Base-by-base conservation (phyloP, 2,888 invertebrate genomes). In the Branchipolynoe longqiensis region DNA sequence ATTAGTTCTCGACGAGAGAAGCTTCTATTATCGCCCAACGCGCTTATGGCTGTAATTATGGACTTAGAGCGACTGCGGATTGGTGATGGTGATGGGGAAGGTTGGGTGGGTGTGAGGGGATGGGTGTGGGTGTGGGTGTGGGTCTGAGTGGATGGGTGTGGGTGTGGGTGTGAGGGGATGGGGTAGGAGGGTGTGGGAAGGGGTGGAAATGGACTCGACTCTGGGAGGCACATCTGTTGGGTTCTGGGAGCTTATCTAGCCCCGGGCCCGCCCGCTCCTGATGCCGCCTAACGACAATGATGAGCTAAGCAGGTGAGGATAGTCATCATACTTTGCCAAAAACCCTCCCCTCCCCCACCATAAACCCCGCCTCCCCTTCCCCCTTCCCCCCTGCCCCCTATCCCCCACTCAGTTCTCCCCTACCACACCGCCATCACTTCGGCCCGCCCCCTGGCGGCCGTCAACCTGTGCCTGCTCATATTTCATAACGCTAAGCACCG, bases 1-100 rank as follows among this genome's bases (percentile, higher is more conserved):
- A 78, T 78, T 78, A 78, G 1, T 48, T 33, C 48, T 18, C n/a
- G 28, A 78, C 12, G 6, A 41, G 78, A 78, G 48, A 33, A 41
- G 14, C 40, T 14, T 31, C 78, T 78, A 78, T 78, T 78, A 78
- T 54, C 78, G 78, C 48, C 31, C 78, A 54, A 2, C 31, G 3
- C 28, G 8, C 28, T 12, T n/a, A 8, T 12, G 28, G 48, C 31
- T 25, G 78, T 78, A 18, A 78, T 78, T 78, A 78, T 41, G 78
- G 78, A 28, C 48, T 78, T 78, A 78, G 40, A 8, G 28, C 62
- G 62, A 6, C 6, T 25, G 62, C 62, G 12, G 48, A 48, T 18
- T 8, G 8, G 8, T 48, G 8, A 12, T 12, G 48, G 18, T 48
- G 48, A n/a, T n/a, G n/a, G n/a, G n/a, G n/a, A n/a, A n/a, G n/a